Evolutionary conservation across 2,888 invertebrate genomes (phyloP).

Genomic region (Ormyrus labotus): DNA sequence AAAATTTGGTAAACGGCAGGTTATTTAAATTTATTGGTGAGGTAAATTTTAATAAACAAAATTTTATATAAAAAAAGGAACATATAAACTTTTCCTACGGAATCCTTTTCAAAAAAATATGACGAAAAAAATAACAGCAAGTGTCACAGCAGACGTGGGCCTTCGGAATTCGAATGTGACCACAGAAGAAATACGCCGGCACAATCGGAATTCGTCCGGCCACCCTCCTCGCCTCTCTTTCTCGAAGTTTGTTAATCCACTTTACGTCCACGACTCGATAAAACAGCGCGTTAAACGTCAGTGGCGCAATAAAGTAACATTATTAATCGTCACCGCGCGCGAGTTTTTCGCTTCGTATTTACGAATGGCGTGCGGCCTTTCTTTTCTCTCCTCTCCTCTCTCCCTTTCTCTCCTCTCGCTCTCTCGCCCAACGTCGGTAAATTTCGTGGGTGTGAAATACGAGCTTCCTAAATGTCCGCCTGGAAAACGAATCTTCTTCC

Average conservation of each 20-base stretch:
- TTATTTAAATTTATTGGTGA: too few relatives aligned
- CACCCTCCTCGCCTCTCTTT: background rate
- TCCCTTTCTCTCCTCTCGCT: conserved; percentile 2
- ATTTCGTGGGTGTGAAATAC: conserved; percentile 63
- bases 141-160: too few relatives aligned
- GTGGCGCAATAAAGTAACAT: conserved; percentile 49
- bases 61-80: background rate
- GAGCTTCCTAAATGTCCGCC: conserved; percentile 59
- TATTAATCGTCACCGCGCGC: conserved; percentile 52
- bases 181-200: conserved; percentile 20
- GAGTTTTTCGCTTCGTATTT: conserved; percentile 35
- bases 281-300: conserved; percentile 52
- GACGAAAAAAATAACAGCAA: too few relatives aligned
- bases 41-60: background rate
- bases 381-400: conserved; percentile 10
- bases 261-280: conserved; percentile 53
- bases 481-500: conserved; percentile 55
- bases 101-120: too few relatives aligned
- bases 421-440: conserved; percentile 46
- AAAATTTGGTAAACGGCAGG: too few relatives aligned
- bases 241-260: conserved; percentile 51
- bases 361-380: conserved; percentile 38
- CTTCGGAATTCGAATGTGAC: conserved; percentile 1
- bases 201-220: conserved; percentile 25
- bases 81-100: too few relatives aligned